A percentile compares a stretch with the other conserved stretches of the same genome.
Evolutionary conservation across 2,888 invertebrate genomes (phyloP).

Genomic region (Apamea monoglypha): DNA sequence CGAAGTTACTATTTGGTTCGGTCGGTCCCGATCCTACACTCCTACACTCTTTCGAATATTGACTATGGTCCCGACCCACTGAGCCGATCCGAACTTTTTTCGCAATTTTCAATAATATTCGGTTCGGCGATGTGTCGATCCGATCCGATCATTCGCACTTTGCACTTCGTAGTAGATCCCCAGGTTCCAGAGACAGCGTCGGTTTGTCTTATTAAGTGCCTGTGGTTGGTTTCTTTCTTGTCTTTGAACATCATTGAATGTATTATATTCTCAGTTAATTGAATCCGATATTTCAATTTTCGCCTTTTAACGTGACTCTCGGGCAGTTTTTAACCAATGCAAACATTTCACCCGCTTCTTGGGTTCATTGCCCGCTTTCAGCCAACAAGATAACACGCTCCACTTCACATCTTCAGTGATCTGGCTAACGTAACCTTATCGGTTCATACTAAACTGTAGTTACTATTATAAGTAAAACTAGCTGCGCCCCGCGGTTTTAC

Average conservation of each 20-base stretch:
- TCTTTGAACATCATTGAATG: neutral
- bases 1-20: too few relatives aligned
- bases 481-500: too few relatives aligned
- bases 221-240: neutral
- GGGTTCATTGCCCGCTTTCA: conserved; percentile 33
- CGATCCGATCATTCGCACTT: too few relatives aligned
- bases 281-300: neutral
- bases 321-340: neutral
- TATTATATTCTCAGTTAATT: neutral
- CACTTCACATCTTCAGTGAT: conserved; percentile 29
- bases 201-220: neutral
- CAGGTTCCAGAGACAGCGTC: neutral
- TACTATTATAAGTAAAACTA: neutral
- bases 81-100: too few relatives aligned
- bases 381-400: conserved; percentile 32
- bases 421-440: conserved; percentile 17
- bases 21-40: too few relatives aligned
- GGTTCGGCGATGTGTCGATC: too few relatives aligned
- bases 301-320: neutral
- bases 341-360: conserved; percentile 3
- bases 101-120: too few relatives aligned
- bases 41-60: too few relatives aligned
- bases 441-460: conserved; percentile 1
- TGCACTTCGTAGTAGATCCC: too few relatives aligned
- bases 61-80: too few relatives aligned